These are phyloP conservation scores for Nineta flava DNA, from an alignment of 2,888 invertebrate genomes.

Conservation along the genomic window DNA sequence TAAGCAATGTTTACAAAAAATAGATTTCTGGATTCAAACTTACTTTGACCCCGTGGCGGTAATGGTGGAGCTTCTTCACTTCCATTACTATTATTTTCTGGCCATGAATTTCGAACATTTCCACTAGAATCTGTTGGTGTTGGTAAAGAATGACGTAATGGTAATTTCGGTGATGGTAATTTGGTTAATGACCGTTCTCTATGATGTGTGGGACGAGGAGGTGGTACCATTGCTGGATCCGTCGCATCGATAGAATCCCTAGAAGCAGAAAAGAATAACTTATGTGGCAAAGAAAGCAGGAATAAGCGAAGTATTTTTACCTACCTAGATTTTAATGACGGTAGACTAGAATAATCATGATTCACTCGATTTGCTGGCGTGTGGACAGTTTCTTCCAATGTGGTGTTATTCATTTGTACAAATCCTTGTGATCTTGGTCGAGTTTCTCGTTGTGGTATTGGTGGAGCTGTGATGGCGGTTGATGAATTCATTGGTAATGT, in stretches of 20 bases:
- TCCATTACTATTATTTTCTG: slow-evolving; percentile 31
- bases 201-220: slow-evolving; percentile 32
- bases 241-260: slow-evolving; percentile 21
- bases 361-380: slow-evolving; percentile 26
- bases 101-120: slow-evolving; percentile 37
- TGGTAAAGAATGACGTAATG: slow-evolving; percentile 32
- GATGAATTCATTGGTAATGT: slow-evolving; percentile 24
- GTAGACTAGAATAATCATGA: slow-evolving; percentile 29
- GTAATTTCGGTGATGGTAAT: slow-evolving; percentile 34
- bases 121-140: slow-evolving; percentile 29
- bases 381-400: slow-evolving; percentile 21
- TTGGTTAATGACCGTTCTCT: slow-evolving; percentile 32
- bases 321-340: slow-evolving; percentile 27
- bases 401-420: slow-evolving; percentile 16
- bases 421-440: slow-evolving; percentile 43
- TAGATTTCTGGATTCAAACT: slow-evolving; percentile 6
- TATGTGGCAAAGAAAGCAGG: not conserved
- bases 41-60: slow-evolving; percentile 64
- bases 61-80: slow-evolving; percentile 57
- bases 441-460: slow-evolving; percentile 39
- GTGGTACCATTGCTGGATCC: slow-evolving; percentile 24
- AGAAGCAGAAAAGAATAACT: slow-evolving; percentile 1
- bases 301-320: not conserved
- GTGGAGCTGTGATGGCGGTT: slow-evolving; percentile 31
- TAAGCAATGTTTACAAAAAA: no score